phyloP scores from a whole-genome alignment of 1,140 invertebrate genomes.

The Drusus annulatus region DNA sequence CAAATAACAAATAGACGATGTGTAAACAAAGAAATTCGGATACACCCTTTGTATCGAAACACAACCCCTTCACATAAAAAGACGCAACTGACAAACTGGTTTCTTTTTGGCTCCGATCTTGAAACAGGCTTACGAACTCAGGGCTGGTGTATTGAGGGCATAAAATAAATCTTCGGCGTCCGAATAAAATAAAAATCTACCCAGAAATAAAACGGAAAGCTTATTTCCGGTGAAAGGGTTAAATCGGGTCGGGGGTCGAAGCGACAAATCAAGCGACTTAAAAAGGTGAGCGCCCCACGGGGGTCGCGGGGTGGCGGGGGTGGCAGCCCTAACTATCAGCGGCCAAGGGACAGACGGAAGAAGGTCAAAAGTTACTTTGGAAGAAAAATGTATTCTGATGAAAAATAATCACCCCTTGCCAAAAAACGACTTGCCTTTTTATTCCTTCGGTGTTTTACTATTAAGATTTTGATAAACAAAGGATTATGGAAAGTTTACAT shows the following conservation, averaged over 20 bases:
- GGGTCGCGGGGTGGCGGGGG: background rate
- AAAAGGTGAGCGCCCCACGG: slow-evolving; percentile 32
- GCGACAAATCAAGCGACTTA: slow-evolving; percentile 44
- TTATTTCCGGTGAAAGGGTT: slow-evolving; percentile 45
- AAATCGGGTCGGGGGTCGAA: slow-evolving; percentile 39
- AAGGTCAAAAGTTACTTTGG: no score
- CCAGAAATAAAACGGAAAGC: slow-evolving; percentile 44
- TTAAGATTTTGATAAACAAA: no score
- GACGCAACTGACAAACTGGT: background rate
- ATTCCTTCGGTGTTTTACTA: no score
- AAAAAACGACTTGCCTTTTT: no score
- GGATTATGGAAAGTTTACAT: no score
- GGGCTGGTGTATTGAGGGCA: background rate
- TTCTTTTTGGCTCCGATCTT: background rate
- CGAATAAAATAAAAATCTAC: slow-evolving; percentile 40
- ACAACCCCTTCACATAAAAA: background rate
- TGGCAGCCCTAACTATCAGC: background rate
- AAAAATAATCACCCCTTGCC: background rate
- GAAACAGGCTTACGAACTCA: no score
- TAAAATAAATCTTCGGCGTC: slow-evolving; percentile 34
- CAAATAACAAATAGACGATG: no score
- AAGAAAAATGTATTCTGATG: background rate
- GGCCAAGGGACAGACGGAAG: background rate
- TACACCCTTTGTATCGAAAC: background rate
- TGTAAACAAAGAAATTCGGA: no score